phyloP scores from a whole-genome alignment of 2,797 vertebrate species.

The Acanthurus lineatus region DNA sequence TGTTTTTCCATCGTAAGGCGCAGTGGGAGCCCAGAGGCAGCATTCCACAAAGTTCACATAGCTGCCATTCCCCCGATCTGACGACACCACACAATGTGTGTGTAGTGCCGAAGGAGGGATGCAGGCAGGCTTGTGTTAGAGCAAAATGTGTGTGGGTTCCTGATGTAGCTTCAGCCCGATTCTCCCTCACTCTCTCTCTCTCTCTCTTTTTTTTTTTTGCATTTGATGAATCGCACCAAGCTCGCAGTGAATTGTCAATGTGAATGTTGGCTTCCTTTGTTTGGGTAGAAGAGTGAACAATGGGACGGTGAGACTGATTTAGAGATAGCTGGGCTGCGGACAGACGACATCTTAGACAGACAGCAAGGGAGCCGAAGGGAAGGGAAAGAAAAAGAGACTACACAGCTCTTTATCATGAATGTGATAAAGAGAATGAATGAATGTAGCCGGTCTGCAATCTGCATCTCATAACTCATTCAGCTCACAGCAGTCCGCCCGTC shows the following conservation, averaged over 20 bases:
- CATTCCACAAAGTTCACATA: conserved; percentile 64
- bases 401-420: conserved; percentile 66
- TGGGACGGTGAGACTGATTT: conserved; percentile 53
- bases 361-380: conserved; percentile 56
- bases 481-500: conserved; percentile 66
- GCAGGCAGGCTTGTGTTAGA: conserved; percentile 17
- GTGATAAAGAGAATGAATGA: conserved; percentile 73
- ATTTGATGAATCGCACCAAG: conserved; percentile 13
- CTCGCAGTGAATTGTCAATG: conserved; percentile 22
- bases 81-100: conserved; percentile 21
- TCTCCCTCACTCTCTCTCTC: not conserved
- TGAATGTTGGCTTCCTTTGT: conserved; percentile 47
- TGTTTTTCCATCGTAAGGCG: conserved; percentile 35
- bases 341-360: conserved; percentile 51
- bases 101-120: conserved; percentile 13
- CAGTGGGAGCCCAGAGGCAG: conserved; percentile 49
- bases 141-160: conserved; percentile 14
- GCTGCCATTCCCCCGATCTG: conserved; percentile 62
- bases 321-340: conserved; percentile 58
- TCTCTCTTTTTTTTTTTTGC: too few species aligned
- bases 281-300: conserved; percentile 27
- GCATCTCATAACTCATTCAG: conserved; percentile 79
- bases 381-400: conserved; percentile 37
- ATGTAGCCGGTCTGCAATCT: conserved; percentile 61
- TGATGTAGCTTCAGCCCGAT: not conserved